A percentile compares a stretch with the other conserved stretches of the same genome.
phyloP scores from a whole-genome alignment of 2,797 vertebrate genomes.

The Diplodus puntazzo region DNA sequence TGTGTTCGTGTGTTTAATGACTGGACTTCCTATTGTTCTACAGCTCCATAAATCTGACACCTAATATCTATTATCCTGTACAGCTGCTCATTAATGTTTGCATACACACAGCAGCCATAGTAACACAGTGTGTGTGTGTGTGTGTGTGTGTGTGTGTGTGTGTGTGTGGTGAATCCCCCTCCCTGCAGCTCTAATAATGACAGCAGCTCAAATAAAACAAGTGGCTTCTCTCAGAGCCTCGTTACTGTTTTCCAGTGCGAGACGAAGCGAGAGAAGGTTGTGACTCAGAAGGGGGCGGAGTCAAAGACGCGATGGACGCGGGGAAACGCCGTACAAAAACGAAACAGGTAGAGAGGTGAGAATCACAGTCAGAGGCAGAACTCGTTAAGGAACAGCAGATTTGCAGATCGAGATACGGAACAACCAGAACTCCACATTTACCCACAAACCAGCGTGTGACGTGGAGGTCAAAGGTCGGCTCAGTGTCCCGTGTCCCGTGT shows the following conservation, averaged over 20 bases:
- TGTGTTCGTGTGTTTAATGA: constrained; percentile 1
- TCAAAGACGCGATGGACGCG: constrained; percentile 7
- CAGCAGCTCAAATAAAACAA: not conserved
- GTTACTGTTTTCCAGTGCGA: constrained; percentile 21
- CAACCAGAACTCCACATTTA: not conserved
- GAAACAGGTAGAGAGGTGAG: not conserved
- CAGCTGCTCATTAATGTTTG: constrained; percentile 14
- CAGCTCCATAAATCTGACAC: constrained; percentile 10
- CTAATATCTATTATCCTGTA: constrained; percentile 1
- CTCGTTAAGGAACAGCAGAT: too few relatives aligned
- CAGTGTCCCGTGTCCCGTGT: not conserved
- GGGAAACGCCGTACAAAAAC: not conserved
- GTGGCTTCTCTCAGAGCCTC: not conserved
- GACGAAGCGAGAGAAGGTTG: constrained; percentile 6
- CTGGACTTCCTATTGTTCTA: constrained; percentile 12
- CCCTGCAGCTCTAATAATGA: constrained; percentile 29
- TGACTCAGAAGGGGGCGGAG: not conserved
- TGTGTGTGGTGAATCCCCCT: constrained; percentile 16
- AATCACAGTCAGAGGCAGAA: too few relatives aligned
- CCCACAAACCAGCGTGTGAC: not conserved
- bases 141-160: not conserved
- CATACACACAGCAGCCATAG: constrained; percentile 3
- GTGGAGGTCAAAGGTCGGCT: constrained; percentile 5
- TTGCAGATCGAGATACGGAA: not conserved
- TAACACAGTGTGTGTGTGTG: constrained; percentile 8